Base-by-base conservation (phyloP, 1,140 invertebrate species). In the Scaptomyza pallida region DNA sequence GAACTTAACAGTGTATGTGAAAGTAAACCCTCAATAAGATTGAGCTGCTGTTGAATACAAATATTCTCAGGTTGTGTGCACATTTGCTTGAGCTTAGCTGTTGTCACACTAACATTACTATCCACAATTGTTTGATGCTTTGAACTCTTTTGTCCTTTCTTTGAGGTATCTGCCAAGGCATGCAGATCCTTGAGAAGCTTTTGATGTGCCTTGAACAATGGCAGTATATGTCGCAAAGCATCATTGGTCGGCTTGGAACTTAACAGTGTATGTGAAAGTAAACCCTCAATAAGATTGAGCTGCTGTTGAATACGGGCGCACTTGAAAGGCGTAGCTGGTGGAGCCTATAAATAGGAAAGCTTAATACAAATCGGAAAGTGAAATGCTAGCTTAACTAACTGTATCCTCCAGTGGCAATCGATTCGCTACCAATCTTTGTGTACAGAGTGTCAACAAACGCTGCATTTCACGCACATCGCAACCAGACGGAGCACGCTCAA, bases 221-320 rank as follows among this genome's bases (percentile, higher is more conserved):
- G 78, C 13, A 85, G 26, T 2, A 91, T 17, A n/a, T 85, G 59
- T 12, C 35, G 33, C 10, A 91, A 68, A 16, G 41, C 52, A 68
- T 88, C 72, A 41, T 90, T 90, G 15, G n/a, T 62, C 19, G 69
- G 57, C n/a, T 89, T 83, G 0, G 86, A 81, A 5, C 48, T 72
- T 0, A 89, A 59, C 26, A 91, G 12, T 5, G 72, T 21, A 30
- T 90, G 81, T 2, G 85, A 52, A 35, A 91, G 89, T 5, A 91
- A 59, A 12, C 85, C 82, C 44, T 91, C 90, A 13, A 91, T 82
- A 2, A 90, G 75, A 52, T 91, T 90, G 1, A 91, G 16, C 56
- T 91, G 86, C 50, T 90, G 86, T 45, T 76, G 61, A 13, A 89
- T 47, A 2, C 88, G 51, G 5, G 75, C 82, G n/a, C 80, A 89